Base-by-base conservation (phyloP, 2,888 invertebrate species). In the Hyposoter dolosus region DNA sequence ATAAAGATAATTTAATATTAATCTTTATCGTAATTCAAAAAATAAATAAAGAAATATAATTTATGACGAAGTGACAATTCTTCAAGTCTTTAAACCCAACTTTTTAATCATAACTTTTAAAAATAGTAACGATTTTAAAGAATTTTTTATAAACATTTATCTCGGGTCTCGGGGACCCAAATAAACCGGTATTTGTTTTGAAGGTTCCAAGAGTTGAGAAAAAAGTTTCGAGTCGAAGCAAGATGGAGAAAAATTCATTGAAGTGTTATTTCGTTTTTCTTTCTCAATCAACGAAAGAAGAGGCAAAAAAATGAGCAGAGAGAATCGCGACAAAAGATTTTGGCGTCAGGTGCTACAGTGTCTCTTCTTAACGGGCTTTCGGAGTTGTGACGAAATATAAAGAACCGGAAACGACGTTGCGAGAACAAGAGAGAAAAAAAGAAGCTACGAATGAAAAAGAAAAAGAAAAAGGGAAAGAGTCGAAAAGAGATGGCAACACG, bases 341-440 rank as follows among this genome's bases (percentile, higher is more conserved):
- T 40, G 45, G 76, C 65, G 76, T 71, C 82, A 83, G 79, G 82
- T 82, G 82, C 78, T 71, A 47, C 79, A n/a, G 23, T n/a, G 65
- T 77, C 32, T 45, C 74, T 60, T 60, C 60, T 72, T 81, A n/a
- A 65, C 50, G 79, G 75, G 77, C 77, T 82, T 85, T 85, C 19
- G 79, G 79, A 80, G 69, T 82, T 79, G 82, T 80, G 71, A 82
- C 79, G 79, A 83, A 83, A 83, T 80, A 83, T 83, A 83, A 83
- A 82, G 85, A 80, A 79, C 79, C 82, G 82, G 85, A 82, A 83
- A 83, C 71, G 82, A 82, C 65, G 56, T 76, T 82, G 78, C 78
- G 74, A 45, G 80, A 65, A 72, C 68, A 47, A 60, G 71, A 28
- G 43, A 40, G 15, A 50, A 53, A 74, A 66, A 53, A 65, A 77